phyloP scores from a whole-genome alignment of 1,140 invertebrate species.

The Drosophila mauritiana region DNA sequence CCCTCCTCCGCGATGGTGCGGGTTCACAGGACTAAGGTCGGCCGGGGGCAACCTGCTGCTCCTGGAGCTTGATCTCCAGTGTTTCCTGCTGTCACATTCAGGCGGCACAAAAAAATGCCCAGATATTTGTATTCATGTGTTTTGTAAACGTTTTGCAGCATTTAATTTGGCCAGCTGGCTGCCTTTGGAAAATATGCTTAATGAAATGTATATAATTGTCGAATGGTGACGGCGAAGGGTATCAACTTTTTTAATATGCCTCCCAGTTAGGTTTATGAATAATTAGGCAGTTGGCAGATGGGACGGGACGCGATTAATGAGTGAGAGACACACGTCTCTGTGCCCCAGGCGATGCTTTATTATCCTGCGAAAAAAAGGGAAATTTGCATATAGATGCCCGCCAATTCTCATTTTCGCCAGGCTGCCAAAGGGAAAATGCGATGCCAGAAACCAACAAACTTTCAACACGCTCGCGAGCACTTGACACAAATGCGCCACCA shows the following conservation, averaged over 20 bases:
- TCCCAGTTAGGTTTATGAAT: slow-evolving; percentile 73
- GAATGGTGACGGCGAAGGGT: slow-evolving; percentile 19
- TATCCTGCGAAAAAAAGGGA: background rate
- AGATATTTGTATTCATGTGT: slow-evolving; percentile 26
- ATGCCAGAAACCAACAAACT: slow-evolving; percentile 80
- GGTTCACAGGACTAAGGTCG: slow-evolving; percentile 37
- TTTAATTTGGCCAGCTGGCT: slow-evolving; percentile 52
- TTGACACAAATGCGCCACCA: slow-evolving; percentile 75
- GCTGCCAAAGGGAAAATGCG: background rate
- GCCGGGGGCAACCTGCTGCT: slow-evolving; percentile 45
- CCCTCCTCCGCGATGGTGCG: background rate
- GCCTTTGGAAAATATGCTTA: slow-evolving; percentile 31
- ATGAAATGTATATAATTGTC: slow-evolving; percentile 63
- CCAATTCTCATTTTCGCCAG: slow-evolving; percentile 15
- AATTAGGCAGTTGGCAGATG: slow-evolving; percentile 53
- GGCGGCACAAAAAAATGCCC: slow-evolving; percentile 3
- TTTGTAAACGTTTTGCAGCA: slow-evolving; percentile 31
- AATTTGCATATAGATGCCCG: slow-evolving; percentile 45
- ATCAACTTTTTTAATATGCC: slow-evolving; percentile 73
- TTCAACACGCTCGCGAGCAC: slow-evolving; percentile 68
- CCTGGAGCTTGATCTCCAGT: slow-evolving; percentile 27
- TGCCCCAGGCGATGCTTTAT: slow-evolving; percentile 11
- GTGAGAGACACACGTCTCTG: slow-evolving; percentile 19
- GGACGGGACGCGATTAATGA: slow-evolving; percentile 60
- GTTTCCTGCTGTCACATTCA: slow-evolving; percentile 33